phyloP scores from a whole-genome alignment of 2,113 vertebrate genomes.

The Laticauda colubrina region DNA sequence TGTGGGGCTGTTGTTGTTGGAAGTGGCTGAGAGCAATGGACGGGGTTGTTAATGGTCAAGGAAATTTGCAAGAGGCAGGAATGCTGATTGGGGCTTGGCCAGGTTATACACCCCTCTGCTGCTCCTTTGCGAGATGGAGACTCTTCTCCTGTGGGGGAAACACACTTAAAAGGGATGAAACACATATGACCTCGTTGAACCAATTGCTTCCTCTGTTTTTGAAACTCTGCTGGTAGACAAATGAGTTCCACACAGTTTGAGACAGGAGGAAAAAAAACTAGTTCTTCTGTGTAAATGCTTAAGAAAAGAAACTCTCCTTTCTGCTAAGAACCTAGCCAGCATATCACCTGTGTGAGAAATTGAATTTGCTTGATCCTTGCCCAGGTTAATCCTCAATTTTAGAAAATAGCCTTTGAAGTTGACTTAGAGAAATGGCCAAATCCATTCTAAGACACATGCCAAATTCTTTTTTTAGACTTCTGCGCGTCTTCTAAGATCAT shows the following conservation, averaged over 20 bases:
- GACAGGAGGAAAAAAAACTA: too few species aligned
- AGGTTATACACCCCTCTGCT: neutral
- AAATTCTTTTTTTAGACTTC: neutral
- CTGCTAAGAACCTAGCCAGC: slow-evolving; percentile 63
- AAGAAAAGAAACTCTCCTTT: slow-evolving; percentile 36
- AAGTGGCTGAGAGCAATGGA: neutral
- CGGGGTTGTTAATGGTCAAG: neutral
- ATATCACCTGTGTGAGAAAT: slow-evolving; percentile 41
- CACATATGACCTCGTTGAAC: neutral
- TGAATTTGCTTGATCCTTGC: slow-evolving; percentile 59
- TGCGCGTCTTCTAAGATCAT: neutral
- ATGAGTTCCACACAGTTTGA: neutral
- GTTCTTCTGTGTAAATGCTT: neutral
- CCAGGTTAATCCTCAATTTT: neutral
- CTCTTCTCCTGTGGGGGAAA: neutral
- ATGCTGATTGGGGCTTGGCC: neutral
- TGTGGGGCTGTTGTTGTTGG: neutral
- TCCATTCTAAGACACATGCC: neutral
- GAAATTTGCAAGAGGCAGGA: neutral
- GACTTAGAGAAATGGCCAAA: neutral
- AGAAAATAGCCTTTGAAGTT: slow-evolving; percentile 26
- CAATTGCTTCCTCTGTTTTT: neutral
- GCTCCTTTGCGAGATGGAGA: neutral
- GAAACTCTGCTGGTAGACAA: neutral
- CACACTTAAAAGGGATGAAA: too few species aligned